A percentile compares a stretch with the other conserved stretches of the same genome.
These are phyloP conservation scores for Peromyscus attwateri DNA, from an alignment of 2,797 vertebrate genomes.

Conservation along the genomic window DNA sequence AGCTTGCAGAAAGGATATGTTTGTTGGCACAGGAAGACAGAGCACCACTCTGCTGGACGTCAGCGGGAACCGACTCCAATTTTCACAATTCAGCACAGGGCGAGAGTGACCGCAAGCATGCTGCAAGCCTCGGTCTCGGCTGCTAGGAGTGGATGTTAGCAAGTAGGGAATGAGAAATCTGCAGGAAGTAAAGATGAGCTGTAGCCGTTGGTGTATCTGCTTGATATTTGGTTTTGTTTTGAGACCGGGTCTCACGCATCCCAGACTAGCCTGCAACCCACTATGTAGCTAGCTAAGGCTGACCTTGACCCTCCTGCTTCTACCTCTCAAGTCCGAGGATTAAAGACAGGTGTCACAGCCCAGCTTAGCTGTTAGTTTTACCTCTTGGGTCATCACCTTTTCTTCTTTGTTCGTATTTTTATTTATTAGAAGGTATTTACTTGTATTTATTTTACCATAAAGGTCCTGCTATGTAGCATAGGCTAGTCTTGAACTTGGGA, in stretches of 20 bases:
- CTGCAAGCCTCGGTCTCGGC: not conserved
- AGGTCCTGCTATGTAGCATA: not conserved
- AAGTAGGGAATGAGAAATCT: not conserved
- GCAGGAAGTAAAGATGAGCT: rapidly evolving
- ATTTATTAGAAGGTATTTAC: not conserved
- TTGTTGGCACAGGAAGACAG: not conserved
- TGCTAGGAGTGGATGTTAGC: not conserved
- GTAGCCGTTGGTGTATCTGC: not conserved
- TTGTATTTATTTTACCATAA: not conserved
- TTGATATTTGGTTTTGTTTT: not conserved
- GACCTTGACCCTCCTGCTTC: not conserved
- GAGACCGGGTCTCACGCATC: not conserved
- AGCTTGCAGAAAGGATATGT: not conserved
- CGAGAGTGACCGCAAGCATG: no score
- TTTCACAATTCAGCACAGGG: not conserved
- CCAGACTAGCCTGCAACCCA: not conserved
- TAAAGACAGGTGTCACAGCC: no score
- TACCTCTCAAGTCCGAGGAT: not conserved
- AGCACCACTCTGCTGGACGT: not conserved
- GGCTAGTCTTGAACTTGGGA: not conserved
- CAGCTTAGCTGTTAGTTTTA: not conserved
- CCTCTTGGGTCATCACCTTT: not conserved
- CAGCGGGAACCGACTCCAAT: not conserved
- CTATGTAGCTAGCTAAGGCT: not conserved
- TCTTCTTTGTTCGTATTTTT: not conserved